Evolutionary conservation across 2,888 invertebrate genomes (phyloP).

Genomic region (Psylliodes chrysocephalus): DNA sequence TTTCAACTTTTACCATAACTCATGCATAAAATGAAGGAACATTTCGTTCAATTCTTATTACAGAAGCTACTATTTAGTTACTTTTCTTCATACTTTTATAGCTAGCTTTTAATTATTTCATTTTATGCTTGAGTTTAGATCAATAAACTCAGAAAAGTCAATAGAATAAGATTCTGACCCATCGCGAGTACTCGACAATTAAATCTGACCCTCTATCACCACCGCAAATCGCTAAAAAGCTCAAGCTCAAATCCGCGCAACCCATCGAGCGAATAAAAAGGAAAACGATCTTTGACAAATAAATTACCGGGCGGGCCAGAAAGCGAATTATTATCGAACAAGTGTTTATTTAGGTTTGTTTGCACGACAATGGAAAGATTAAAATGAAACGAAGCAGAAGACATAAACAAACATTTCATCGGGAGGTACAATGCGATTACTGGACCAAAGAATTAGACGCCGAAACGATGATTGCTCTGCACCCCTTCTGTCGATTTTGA

Average conservation of each 20-base stretch:
- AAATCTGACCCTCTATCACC: background rate
- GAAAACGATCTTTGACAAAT: slow-evolving; percentile 59
- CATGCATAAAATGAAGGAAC: too few species aligned
- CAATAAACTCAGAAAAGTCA: too few species aligned
- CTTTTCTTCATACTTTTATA: too few species aligned
- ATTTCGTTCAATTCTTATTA: too few species aligned
- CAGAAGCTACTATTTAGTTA: too few species aligned
- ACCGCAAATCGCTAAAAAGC: slow-evolving; percentile 20
- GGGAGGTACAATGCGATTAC: slow-evolving; percentile 58
- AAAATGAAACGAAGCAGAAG: slow-evolving; percentile 64
- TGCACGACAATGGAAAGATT: slow-evolving; percentile 62
- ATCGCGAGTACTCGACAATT: background rate
- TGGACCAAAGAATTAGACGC: slow-evolving; percentile 54
- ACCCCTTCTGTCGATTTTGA: background rate
- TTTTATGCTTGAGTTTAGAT: too few species aligned
- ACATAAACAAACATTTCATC: slow-evolving; percentile 59
- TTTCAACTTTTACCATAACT: too few species aligned
- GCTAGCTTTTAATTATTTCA: too few species aligned
- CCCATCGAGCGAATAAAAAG: slow-evolving; percentile 14
- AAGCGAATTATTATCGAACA: slow-evolving; percentile 58
- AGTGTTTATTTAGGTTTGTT: slow-evolving; percentile 64
- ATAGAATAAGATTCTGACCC: too few species aligned
- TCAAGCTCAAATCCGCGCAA: slow-evolving; percentile 25
- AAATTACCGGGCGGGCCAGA: slow-evolving; percentile 55
- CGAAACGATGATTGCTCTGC: slow-evolving; percentile 14